Conservation (phyloP, 2,113 vertebrate genomes). For the Spermophilus dauricus region DNA sequence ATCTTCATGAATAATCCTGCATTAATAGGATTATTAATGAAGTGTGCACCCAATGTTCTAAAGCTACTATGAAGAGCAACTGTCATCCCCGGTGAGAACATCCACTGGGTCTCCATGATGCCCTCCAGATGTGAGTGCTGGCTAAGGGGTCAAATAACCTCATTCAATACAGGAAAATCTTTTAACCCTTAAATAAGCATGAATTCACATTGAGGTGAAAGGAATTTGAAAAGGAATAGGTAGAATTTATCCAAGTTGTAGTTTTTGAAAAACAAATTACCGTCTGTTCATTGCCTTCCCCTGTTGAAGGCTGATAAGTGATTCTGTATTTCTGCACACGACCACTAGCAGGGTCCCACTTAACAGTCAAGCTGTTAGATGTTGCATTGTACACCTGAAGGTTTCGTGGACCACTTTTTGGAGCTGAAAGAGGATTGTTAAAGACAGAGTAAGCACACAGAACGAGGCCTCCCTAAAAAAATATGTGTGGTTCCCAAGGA, state of each 20-base stretch:
- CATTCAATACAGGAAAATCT: not conserved
- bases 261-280: conserved; percentile 86
- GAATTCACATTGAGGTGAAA: not conserved
- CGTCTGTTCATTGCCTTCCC: conserved; percentile 89
- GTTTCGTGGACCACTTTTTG: conserved; percentile 93
- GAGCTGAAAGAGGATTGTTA: conserved; percentile 86
- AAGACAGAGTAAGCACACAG: conserved; percentile 13
- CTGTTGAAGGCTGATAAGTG: conserved; percentile 89
- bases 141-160: not conserved
- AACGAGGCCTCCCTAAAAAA: not conserved
- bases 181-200: not conserved
- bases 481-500: not conserved
- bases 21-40: not conserved
- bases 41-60: not conserved
- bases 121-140: too few species aligned
- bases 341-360: conserved; percentile 95
- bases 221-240: not conserved
- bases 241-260: not conserved
- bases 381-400: conserved; percentile 96
- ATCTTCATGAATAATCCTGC: not conserved
- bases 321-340: conserved; percentile 94
- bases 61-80: not conserved
- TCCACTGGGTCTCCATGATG: not conserved
- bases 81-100: not conserved
- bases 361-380: conserved; percentile 92